Evolutionary conservation across 2,797 vertebrate species (phyloP).

Genomic region (Chiroxiphia lanceolata): DNA sequence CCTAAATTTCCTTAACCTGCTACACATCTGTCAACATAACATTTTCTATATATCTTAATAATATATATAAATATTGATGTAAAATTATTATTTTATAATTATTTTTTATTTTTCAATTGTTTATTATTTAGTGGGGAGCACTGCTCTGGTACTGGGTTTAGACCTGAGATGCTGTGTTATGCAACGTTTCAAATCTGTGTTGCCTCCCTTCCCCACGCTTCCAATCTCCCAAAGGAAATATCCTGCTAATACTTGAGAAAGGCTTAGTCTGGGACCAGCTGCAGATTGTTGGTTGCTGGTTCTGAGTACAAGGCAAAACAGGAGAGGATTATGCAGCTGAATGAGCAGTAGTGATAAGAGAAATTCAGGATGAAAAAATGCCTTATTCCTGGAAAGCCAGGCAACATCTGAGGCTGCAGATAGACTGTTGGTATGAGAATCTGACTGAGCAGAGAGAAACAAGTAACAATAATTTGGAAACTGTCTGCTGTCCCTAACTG

Average conservation of each 20-base stretch:
- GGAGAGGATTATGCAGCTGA: constrained; percentile 26
- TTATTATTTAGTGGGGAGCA: background rate
- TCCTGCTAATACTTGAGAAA: background rate
- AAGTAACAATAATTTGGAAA: background rate
- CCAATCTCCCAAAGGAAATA: background rate
- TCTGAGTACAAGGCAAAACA: constrained; percentile 21
- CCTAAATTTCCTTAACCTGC: background rate
- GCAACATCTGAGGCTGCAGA: background rate
- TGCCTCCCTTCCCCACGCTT: background rate
- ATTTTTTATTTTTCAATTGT: no score
- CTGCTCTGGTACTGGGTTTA: background rate
- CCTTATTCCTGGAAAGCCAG: background rate
- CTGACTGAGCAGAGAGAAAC: background rate
- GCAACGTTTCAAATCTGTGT: background rate
- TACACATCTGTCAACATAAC: background rate
- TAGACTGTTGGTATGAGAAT: background rate
- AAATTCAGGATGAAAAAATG: background rate
- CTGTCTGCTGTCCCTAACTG: background rate
- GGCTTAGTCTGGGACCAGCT: background rate
- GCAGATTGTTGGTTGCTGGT: background rate
- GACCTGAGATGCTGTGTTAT: background rate
- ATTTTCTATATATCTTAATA: background rate
- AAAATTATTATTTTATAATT: background rate
- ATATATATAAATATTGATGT: background rate
- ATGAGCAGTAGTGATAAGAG: constrained; percentile 4